Percentiles rank a stretch among this genome's conserved stretches.
These are phyloP conservation scores for Pelusios castaneus DNA, from an alignment of 2,113 vertebrate genomes.

Conservation along the genomic window DNA sequence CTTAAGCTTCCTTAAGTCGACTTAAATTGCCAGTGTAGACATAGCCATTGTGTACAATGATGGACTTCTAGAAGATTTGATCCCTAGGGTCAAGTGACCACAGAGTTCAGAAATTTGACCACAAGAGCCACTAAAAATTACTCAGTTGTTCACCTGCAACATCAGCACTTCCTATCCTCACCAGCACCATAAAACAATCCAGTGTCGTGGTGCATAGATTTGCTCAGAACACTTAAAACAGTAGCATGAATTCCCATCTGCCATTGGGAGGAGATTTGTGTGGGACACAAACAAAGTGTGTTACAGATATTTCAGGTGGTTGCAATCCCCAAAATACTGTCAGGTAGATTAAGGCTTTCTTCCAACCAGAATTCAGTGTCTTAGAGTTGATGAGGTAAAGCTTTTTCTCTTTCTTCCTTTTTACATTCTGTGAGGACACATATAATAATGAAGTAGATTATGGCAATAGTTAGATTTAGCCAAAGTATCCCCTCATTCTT, in stretches of 20 bases:
- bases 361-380: background rate
- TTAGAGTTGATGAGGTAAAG: background rate
- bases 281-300: background rate
- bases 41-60: background rate
- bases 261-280: background rate
- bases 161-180: background rate
- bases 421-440: conserved; percentile 3
- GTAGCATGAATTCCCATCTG: background rate
- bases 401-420: background rate
- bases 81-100: background rate
- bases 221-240: background rate
- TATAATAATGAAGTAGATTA: conserved; percentile 19
- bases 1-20: too few relatives aligned
- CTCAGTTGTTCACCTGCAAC: background rate
- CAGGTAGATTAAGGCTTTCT: background rate
- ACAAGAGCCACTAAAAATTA: background rate
- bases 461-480: conserved; percentile 20
- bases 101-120: background rate
- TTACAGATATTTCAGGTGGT: background rate
- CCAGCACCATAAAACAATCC: background rate
- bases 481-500: conserved; percentile 39
- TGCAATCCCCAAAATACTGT: background rate
- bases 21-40: too few relatives aligned
- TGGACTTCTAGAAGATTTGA: background rate
- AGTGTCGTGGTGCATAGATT: background rate